Evolutionary conservation across 2,888 invertebrate species (phyloP).

Genomic region (Limnephilus lunatus): DNA sequence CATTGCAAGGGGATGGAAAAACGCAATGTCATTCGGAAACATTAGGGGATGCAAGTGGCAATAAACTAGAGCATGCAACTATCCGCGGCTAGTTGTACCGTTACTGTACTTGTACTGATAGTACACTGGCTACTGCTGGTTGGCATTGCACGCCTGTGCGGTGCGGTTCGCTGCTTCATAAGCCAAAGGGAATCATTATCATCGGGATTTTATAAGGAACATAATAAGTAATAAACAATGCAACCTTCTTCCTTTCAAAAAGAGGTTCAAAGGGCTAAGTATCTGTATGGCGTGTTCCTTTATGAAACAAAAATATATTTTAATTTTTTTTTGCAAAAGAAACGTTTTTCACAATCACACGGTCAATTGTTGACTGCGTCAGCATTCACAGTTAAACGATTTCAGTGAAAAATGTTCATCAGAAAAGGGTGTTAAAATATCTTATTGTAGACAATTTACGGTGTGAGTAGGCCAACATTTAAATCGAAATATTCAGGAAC

Average conservation of each 20-base stretch:
- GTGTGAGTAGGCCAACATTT: too few relatives aligned
- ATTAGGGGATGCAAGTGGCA: constrained; percentile 45
- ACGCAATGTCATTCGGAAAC: constrained; percentile 47
- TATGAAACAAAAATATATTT: too few relatives aligned
- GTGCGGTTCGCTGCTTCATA: background rate
- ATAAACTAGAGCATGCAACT: constrained; percentile 38
- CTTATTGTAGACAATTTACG: too few relatives aligned
- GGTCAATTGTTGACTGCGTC: too few relatives aligned
- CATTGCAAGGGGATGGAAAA: constrained; percentile 30
- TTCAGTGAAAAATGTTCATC: too few relatives aligned
- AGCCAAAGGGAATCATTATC: background rate
- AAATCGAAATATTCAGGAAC: too few relatives aligned
- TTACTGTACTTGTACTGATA: background rate
- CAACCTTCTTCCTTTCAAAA: background rate
- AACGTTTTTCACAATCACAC: too few relatives aligned
- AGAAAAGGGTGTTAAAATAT: too few relatives aligned
- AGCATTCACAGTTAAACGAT: too few relatives aligned
- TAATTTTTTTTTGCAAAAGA: too few relatives aligned
- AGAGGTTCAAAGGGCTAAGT: background rate
- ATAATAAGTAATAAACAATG: background rate
- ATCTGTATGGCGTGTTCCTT: background rate
- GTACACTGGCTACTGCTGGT: too few relatives aligned
- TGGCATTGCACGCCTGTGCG: too few relatives aligned
- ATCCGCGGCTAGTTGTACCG: background rate
- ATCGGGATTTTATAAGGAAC: background rate